Evolutionary conservation across 2,113 vertebrate genomes (phyloP), one percentile per base, ranked within the genome.

Genomic region (Hydrochoerus hydrochaeris): DNA sequence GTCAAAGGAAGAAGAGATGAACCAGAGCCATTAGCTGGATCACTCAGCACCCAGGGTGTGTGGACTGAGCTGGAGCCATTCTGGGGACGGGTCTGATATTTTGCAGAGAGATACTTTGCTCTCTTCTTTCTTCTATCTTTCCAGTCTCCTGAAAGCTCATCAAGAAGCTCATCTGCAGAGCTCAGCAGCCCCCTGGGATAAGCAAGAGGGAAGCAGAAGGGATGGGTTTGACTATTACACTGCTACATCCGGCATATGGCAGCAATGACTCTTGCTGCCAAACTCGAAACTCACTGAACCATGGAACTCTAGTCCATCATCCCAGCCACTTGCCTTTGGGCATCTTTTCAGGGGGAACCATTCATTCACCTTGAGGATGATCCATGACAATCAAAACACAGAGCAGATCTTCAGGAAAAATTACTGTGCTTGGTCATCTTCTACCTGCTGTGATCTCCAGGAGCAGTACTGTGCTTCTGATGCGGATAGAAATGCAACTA

Each of bases 11-110:
- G 35, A 49, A 69, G n/a, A 20, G 19, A 1, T 10, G 17, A 52
- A 16, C 32, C 4, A 60, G 73, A 52, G 24, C 19, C 9, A 14
- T 65, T 30, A 83, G 30, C 58, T 30, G 35, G 85, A n/a, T 52
- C 49, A 58, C 49, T 16, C 35, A 30, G 32, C 46, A 41, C 19
- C 38, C 41, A 10, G 0, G 35, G 67, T 13, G 7, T 78, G n/a
- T 65, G n/a, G 49, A 11, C 20, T 30, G 54, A 93, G 30, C 54
- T 28, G 69, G 41, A 52, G 16, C 11, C 54, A 3, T 1, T 3
- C 5, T 26, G 57, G 35, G 41, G 46, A 11, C 10, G 24, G 12
- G 1, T 16, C 41, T 49, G 4, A 0, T n/a, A n/a, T n/a, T n/a
- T n/a, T 1, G 46, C 60, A 11, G 69, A 49, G 7, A 80, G 46